Evolutionary conservation across 2,888 invertebrate genomes (phyloP).

Genomic region (Gymnosoma rotundatum): DNA sequence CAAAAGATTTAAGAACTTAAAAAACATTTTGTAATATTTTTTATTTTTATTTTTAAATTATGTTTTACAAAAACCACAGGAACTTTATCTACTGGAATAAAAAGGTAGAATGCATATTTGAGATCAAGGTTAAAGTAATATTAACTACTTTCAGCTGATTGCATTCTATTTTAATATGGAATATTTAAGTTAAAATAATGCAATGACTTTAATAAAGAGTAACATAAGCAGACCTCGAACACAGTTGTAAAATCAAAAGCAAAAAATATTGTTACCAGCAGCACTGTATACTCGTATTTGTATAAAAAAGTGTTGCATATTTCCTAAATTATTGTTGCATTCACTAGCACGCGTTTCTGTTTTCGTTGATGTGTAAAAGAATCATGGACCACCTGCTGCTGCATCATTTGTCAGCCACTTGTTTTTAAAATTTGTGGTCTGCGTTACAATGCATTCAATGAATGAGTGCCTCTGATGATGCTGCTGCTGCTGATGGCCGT

Average conservation of each 20-base stretch:
- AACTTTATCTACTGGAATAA: no score
- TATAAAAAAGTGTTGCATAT: neutral
- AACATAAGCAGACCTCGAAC: no score
- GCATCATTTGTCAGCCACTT: slow-evolving; percentile 70
- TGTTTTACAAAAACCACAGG: no score
- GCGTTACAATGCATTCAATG: slow-evolving; percentile 61
- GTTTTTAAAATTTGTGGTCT: slow-evolving; percentile 64
- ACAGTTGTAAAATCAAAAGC: neutral
- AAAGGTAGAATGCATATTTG: no score
- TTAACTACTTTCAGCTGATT: no score
- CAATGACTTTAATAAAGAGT: no score
- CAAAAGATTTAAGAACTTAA: no score
- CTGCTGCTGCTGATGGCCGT: slow-evolving; percentile 4
- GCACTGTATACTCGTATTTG: neutral
- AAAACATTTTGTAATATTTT: no score
- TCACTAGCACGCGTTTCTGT: slow-evolving; percentile 45
- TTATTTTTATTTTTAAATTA: no score
- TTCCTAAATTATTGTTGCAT: slow-evolving; percentile 37
- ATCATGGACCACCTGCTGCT: slow-evolving; percentile 70
- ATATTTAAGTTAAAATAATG: no score
- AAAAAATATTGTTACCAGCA: neutral
- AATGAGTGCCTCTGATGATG: slow-evolving; percentile 19
- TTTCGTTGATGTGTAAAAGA: slow-evolving; percentile 28
- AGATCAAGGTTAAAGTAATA: no score
- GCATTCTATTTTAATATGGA: no score